Base-by-base conservation (phyloP, 2,888 invertebrate genomes). In the Dryomyza anilis region DNA sequence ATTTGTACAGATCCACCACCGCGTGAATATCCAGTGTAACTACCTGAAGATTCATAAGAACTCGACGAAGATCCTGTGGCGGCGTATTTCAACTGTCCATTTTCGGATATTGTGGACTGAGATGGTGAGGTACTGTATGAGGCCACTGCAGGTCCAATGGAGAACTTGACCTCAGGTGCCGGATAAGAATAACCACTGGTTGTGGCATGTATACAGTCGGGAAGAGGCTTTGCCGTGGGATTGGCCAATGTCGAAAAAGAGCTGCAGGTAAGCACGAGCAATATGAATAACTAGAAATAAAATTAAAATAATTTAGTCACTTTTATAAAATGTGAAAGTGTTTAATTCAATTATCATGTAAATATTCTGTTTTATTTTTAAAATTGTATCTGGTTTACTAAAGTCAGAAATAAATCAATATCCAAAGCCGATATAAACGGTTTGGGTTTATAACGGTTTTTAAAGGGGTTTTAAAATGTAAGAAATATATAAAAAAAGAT, bases 121-220 rank as follows among this genome's bases (percentile, higher is more conserved):
- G 78, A 73, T 5, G 81, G 80, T 21, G 78, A 78, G 30, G 76
- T 69, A 43, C 75, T 78, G 29, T 79, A 73, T 52, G 77, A 72
- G 23, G 75, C 74, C 25, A 76, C 70, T 12, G 76, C 79, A 7
- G 81, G 78, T 27, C 84, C 82, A 48, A 83, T 72, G 3, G 86
- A 84, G 33, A 88, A 81, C 73, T 87, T 87, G 2, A 87, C 80
- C 23, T 85, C 77, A 3, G 88, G 88, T 3, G 85, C 82, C 39
- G 86, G 82, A 76, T 88, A 88, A 2, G 85, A 81, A 74, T 88
- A 88, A 3, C 87, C 88, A 23, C 82, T 79, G 10, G 70, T 64
- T 16, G 72, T 68, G 2, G 69, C 70, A 61, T 78, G 77, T 27
- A 82, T 73, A 66, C 83, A 83, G 33, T 81, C 81, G 27, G 81